Evolutionary conservation across 1,140 invertebrate genomes (phyloP).

Genomic region (Dendroctonus ponderosae): DNA sequence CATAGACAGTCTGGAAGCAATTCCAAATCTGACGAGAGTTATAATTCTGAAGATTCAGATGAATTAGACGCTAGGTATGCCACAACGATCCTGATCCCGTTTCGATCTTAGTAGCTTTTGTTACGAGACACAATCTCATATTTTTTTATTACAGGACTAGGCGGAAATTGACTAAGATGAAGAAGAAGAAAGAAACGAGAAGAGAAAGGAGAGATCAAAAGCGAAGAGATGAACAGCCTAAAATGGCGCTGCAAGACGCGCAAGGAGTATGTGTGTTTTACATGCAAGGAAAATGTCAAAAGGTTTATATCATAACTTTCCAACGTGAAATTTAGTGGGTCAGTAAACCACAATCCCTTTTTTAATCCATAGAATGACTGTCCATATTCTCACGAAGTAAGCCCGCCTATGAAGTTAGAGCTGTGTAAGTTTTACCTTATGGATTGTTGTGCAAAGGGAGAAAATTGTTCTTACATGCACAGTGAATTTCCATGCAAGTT

Average conservation of each 20-base stretch:
- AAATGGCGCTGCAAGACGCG: slow-evolving; percentile 56
- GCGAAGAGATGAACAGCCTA: slow-evolving; percentile 36
- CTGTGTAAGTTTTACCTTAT: slow-evolving; percentile 96
- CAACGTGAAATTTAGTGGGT: no score
- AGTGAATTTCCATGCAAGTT: slow-evolving; percentile 97
- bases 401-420: slow-evolving; percentile 85
- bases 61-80: slow-evolving; percentile 26
- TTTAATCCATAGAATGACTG: slow-evolving; percentile 66
- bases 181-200: slow-evolving; percentile 21
- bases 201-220: slow-evolving; percentile 37
- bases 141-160: neutral
- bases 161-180: neutral
- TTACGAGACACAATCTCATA: no score
- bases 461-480: slow-evolving; percentile 96
- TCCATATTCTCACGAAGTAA: slow-evolving; percentile 81
- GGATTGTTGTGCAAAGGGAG: slow-evolving; percentile 92
- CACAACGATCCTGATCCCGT: neutral
- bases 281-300: slow-evolving; percentile 85
- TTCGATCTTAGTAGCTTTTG: neutral
- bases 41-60: slow-evolving; percentile 43
- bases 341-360: neutral
- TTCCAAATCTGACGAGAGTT: slow-evolving; percentile 40
- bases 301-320: slow-evolving; percentile 48
- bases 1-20: slow-evolving; percentile 13
- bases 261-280: slow-evolving; percentile 77